Percentiles rank a stretch among this genome's conserved stretches.
phyloP scores from a whole-genome alignment of 2,888 invertebrate species.

The Euproctis similis region DNA sequence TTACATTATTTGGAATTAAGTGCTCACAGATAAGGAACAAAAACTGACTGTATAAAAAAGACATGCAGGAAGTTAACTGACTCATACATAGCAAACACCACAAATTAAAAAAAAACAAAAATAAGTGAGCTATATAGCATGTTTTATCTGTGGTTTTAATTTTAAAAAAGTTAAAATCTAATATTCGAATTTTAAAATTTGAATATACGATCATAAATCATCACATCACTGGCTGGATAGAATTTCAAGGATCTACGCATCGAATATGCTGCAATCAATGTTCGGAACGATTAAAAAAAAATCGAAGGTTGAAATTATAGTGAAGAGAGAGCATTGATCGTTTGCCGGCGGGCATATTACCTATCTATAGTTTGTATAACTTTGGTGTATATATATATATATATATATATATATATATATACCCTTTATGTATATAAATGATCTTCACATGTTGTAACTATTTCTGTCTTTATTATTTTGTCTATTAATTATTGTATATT shows the following conservation, averaged over 20 bases:
- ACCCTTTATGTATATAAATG: not conserved
- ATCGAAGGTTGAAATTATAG: constrained; percentile 38
- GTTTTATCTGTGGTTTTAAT: constrained; percentile 29
- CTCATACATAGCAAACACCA: constrained; percentile 3
- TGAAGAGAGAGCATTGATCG: constrained; percentile 37
- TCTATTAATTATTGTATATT: too few relatives aligned
- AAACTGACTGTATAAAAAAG: too few relatives aligned
- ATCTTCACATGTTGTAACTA: too few relatives aligned
- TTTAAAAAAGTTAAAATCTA: too few relatives aligned
- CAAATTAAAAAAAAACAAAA: constrained; percentile 2
- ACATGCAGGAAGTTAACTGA: too few relatives aligned
- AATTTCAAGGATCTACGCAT: constrained; percentile 35
- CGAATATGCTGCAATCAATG: constrained; percentile 42
- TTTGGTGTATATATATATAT: constrained; percentile 14
- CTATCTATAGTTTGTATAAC: constrained; percentile 21
- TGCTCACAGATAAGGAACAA: too few relatives aligned
- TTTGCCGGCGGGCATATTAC: constrained; percentile 34
- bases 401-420: constrained; percentile 6
- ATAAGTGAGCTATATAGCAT: constrained; percentile 6
- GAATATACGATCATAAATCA: constrained; percentile 33
- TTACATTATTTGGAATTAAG: too few relatives aligned
- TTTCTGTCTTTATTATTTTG: too few relatives aligned
- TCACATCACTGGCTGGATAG: constrained; percentile 34
- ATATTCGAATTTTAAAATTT: constrained; percentile 27
- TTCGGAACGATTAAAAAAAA: constrained; percentile 43